Evolutionary conservation across 2,797 vertebrate genomes (phyloP), one percentile per base, ranked within the genome.

Genomic region (Thalassophryne amazonica): DNA sequence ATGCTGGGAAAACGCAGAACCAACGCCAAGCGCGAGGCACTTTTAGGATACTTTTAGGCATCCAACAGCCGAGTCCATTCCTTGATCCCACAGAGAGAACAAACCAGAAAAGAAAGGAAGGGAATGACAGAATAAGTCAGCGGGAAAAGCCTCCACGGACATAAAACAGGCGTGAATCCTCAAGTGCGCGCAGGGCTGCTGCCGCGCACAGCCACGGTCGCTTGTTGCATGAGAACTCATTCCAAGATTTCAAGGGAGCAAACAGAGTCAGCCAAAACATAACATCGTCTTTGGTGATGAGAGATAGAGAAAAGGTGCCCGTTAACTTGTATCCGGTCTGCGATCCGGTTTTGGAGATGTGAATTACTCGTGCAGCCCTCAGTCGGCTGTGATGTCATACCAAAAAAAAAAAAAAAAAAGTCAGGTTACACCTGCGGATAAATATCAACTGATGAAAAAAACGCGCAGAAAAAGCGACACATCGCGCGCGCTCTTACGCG

Each of bases 211-310:
- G 50, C 40, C 52, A 20, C 67, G 63, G 61, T 55, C 73, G 89
- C 89, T 91, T 91, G 89, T 91, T 91, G 89, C 89, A 82, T 37
- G 42, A 51, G 69, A 25, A 21, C 51, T 60, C 71, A 77, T 81
- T 46, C 39, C 57, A 18, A 23, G 40, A 27, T 16, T 15, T 45
- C n/a, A 23, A 22, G 33, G 19, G 3, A n/a, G 22, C 9, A 21
- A 16, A 51, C 17, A 22, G 10, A 21, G 9, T 8, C n/a, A 19
- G 23, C 11, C 3, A 1, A 3, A 36, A 28, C 27, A 14, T 58
- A 47, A 17, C 40, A 13, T 12, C 36, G n/a, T n/a, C n/a, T n/a
- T n/a, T n/a, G n/a, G n/a, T n/a, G n/a, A 11, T 1, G 20, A 6
- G 22, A 6, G 35, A 17, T 8, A 7, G 13, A 25, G 2, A 14